phyloP scores from a whole-genome alignment of 1,140 invertebrate genomes.

The Hyles vespertilio region DNA sequence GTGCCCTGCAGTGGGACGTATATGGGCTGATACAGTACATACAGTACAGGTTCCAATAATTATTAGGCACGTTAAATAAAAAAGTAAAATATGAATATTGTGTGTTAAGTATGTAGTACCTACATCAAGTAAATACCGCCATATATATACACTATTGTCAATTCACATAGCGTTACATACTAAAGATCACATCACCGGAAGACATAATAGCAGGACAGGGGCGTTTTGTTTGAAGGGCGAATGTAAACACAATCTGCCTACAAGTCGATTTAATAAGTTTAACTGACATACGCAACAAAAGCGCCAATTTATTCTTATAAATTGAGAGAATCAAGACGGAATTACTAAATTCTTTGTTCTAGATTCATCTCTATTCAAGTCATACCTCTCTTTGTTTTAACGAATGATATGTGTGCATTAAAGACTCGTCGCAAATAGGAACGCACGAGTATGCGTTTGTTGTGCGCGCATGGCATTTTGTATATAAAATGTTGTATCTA shows the following conservation, averaged over 20 bases:
- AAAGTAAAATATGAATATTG: no score
- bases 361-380: constrained; percentile 22
- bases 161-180: constrained; percentile 28
- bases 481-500: no score
- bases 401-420: neutral
- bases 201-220: constrained; percentile 35
- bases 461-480: no score
- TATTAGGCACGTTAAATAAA: no score
- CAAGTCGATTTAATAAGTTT: constrained; percentile 38
- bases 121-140: no score
- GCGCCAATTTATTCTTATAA: constrained; percentile 9
- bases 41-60: no score
- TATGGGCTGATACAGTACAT: no score
- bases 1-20: no score
- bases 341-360: constrained; percentile 22
- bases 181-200: constrained; percentile 40
- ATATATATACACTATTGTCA: constrained; percentile 13
- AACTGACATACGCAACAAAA: constrained; percentile 14
- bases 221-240: constrained; percentile 50
- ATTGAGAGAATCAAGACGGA: neutral
- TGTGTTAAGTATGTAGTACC: no score
- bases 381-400: constrained; percentile 20
- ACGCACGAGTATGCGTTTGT: no score
- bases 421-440: no score
- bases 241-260: constrained; percentile 44